Percentiles rank a stretch among this genome's conserved stretches.
phyloP scores from a whole-genome alignment of 2,797 vertebrate genomes.

The Malurus leucopterus region DNA sequence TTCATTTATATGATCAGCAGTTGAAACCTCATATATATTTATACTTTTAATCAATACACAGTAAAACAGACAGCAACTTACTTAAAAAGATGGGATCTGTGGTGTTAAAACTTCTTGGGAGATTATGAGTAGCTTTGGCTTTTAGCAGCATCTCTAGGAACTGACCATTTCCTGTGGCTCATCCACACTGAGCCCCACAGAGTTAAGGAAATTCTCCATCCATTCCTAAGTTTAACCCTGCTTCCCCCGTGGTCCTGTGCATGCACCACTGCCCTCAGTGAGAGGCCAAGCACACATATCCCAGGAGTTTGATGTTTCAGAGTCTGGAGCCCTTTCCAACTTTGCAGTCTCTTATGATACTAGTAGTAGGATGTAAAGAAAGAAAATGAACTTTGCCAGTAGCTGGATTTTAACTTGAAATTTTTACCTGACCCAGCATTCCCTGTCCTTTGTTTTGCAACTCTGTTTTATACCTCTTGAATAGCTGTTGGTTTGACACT shows the following conservation, averaged over 20 bases:
- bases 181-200: rapidly evolving
- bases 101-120: neutral
- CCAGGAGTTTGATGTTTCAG: neutral
- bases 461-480: neutral
- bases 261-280: rapidly evolving
- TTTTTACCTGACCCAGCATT: neutral
- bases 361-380: neutral
- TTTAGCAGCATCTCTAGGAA: neutral
- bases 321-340: neutral
- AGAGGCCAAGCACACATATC: neutral
- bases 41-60: neutral
- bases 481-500: neutral
- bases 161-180: rapidly evolving
- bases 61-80: neutral
- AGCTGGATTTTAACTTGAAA: neutral
- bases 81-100: neutral
- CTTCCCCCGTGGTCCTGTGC: rapidly evolving
- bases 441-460: neutral
- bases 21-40: neutral
- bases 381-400: neutral
- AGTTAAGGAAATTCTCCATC: neutral
- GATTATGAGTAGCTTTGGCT: neutral
- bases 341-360: neutral
- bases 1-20: neutral
- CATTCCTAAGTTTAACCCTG: neutral